Evolutionary conservation across 2,888 invertebrate species (phyloP), one percentile per base, ranked within the genome.

Genomic region (Balanococcus diminutus): DNA sequence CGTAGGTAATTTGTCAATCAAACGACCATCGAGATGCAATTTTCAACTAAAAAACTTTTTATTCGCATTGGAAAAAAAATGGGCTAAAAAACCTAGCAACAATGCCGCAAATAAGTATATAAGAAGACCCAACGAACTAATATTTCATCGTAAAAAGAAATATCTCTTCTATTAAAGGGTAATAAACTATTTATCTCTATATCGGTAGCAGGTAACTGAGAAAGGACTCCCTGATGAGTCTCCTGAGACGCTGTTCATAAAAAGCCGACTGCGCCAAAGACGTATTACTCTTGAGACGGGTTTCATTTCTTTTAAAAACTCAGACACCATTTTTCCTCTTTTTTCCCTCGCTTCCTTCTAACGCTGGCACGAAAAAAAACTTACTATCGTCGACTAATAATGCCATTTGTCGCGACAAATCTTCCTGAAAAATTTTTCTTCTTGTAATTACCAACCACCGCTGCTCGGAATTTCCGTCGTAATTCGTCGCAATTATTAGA

Each of bases 131-230:
- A 46, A 42, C 25, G 6, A 46, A 82, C 42, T 82, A 83, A 72
- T 72, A 42, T 84, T 61, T 84, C 84, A 36, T 42, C 67, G 61
- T 16, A 42, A 84, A 46, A 82, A 84, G 84, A 84, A 84, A 84
- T 84, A 84, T 84, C 36, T 72, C 42, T 39, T 39, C 42, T 84
- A 84, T 84, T 84, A 84, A 67, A 42, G 39, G 72, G 39, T 67
- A 84, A 84, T 84, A 72, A 84, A 84, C 84, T 84, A 84, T 84
- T 84, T 84, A 84, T 84, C 84, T 84, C 75, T 42, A 72, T 72
- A 84, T 84, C 67, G 42, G 84, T 72, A 84, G 67, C 84, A 84
- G 84, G 84, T 84, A 84, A 32, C 19, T 32, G 32, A 72, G 72
- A 72, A 72, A 84, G 16, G 84, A 84, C 84, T 84, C 84, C 84